Conservation (phyloP, 2,888 invertebrate genomes). For the Pediacus dermestoides region DNA sequence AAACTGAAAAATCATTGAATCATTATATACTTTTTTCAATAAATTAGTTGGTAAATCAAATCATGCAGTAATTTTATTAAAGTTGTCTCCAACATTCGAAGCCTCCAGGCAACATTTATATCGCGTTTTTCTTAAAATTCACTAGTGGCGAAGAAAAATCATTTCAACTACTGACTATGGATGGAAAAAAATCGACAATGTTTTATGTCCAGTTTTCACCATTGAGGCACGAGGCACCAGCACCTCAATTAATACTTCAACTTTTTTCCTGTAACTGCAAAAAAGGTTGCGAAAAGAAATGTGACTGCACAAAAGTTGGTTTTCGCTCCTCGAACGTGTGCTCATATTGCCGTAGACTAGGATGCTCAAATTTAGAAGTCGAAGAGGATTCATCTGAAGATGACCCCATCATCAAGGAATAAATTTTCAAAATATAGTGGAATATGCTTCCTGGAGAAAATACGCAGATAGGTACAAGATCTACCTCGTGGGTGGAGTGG, state of each 20-base stretch:
- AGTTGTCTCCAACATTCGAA: neutral
- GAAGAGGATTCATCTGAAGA: no score
- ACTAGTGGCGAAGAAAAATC: neutral
- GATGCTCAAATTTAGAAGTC: no score
- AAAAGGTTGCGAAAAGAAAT: slow-evolving; percentile 1
- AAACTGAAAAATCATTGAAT: neutral
- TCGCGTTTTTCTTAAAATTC: neutral
- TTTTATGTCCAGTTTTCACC: neutral
- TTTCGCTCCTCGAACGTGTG: neutral
- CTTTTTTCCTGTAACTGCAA: slow-evolving; percentile 1
- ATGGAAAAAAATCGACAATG: neutral
- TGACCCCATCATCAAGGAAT: no score
- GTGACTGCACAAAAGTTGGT: neutral
- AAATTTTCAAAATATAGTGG: no score
- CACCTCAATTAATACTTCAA: neutral
- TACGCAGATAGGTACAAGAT: no score
- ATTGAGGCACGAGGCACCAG: neutral
- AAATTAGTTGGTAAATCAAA: neutral
- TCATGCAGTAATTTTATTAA: slow-evolving; percentile 2
- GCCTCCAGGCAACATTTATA: neutral
- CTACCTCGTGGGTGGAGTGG: no score
- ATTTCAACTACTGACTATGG: neutral
- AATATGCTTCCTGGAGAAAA: no score
- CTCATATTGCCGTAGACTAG: no score
- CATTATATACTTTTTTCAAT: neutral